Conservation (phyloP, 2,797 vertebrate genomes). For the Dipus sagitta region DNA sequence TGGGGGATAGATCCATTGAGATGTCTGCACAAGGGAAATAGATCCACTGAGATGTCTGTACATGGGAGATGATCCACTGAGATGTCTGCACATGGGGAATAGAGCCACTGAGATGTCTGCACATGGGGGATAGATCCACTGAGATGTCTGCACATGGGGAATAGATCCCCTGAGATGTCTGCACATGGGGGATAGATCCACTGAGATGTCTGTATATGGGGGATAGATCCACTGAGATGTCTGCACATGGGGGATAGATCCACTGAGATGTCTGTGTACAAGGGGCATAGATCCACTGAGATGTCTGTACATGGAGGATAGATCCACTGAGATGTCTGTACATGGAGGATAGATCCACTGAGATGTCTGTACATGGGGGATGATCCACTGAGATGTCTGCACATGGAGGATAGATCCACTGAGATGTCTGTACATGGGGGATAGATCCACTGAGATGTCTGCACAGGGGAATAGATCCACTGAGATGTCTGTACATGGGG, state of each 20-base stretch:
- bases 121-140: neutral
- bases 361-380: neutral
- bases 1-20: no score
- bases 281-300: neutral
- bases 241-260: neutral
- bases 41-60: no score
- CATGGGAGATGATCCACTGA: neutral
- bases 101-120: neutral
- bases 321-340: neutral
- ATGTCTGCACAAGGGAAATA: neutral
- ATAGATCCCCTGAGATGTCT: neutral
- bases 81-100: neutral
- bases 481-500: no score
- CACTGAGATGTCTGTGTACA: no score
- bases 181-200: neutral
- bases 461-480: no score
- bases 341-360: no score
- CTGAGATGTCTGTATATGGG: neutral
- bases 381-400: slow-evolving; percentile 1
- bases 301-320: neutral
- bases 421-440: no score
- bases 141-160: neutral
- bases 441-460: no score
- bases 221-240: neutral
- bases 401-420: no score